phyloP scores from a whole-genome alignment of 2,888 invertebrate species.

The Myopa tessellatipennis region DNA sequence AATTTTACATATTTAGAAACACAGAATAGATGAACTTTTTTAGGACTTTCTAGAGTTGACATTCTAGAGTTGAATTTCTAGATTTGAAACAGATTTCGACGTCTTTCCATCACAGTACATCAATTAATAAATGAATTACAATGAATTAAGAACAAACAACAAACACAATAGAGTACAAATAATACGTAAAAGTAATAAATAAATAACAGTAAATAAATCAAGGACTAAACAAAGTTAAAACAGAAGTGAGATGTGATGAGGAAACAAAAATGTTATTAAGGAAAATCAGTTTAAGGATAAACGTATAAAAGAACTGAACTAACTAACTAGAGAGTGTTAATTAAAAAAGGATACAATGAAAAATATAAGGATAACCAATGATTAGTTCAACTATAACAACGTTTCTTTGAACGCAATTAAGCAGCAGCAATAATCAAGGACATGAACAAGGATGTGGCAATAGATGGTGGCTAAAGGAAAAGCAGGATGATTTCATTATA shows the following conservation, averaged over 20 bases:
- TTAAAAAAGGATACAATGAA: neutral
- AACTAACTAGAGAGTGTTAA: neutral
- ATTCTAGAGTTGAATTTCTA: too few relatives aligned
- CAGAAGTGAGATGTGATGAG: neutral
- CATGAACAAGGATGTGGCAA: neutral
- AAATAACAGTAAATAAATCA: neutral
- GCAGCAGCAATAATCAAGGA: neutral
- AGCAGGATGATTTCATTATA: conserved; percentile 2
- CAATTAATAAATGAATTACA: neutral
- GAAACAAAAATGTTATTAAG: neutral
- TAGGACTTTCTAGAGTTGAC: too few relatives aligned
- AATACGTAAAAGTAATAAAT: neutral
- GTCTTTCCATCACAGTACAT: too few relatives aligned
- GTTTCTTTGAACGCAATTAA: neutral
- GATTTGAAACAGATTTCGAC: too few relatives aligned
- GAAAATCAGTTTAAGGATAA: conserved; percentile 5
- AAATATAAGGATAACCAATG: neutral
- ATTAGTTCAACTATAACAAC: neutral
- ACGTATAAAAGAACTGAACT: neutral
- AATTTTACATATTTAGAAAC: too few relatives aligned
- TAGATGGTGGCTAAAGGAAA: neutral
- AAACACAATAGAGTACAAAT: neutral
- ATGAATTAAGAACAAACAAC: neutral
- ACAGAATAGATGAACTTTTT: too few relatives aligned
- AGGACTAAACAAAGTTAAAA: neutral